Evolutionary conservation across 2,888 invertebrate genomes (phyloP).

Genomic region (Spilosoma lubricipeda): DNA sequence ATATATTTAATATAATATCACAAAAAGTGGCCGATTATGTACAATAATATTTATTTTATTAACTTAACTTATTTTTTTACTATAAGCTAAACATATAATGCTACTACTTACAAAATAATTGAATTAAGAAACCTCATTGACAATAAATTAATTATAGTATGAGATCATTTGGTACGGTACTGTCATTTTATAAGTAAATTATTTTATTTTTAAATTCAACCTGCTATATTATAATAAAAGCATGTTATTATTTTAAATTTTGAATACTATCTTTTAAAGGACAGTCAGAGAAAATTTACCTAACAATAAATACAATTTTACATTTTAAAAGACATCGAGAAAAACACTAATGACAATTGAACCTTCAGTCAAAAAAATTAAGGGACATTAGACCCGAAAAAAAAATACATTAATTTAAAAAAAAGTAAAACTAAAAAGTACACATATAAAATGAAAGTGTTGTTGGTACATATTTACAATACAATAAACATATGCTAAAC

Average conservation of each 20-base stretch:
- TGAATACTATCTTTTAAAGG: not conserved
- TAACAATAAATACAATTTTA: not conserved
- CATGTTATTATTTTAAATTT: not conserved
- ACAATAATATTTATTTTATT: slow-evolving; percentile 35
- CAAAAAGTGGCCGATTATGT: slow-evolving; percentile 53
- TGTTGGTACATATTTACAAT: slow-evolving; percentile 39
- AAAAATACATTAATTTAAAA: not conserved
- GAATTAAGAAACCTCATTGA: slow-evolving; percentile 16
- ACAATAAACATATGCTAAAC: slow-evolving; percentile 36
- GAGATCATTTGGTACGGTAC: not conserved
- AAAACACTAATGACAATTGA: not conserved
- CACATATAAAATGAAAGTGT: slow-evolving; percentile 10
- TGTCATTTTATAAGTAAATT: not conserved
- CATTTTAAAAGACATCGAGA: not conserved
- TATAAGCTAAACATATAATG: slow-evolving; percentile 39
- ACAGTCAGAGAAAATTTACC: not conserved
- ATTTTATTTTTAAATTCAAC: not conserved
- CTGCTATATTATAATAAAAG: not conserved
- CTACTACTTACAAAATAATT: slow-evolving; percentile 16
- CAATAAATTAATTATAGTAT: not conserved
- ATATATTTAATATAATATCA: slow-evolving; percentile 51
- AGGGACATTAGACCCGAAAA: not conserved
- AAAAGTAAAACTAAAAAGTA: not conserved
- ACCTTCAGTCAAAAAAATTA: not conserved
- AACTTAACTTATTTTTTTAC: slow-evolving; percentile 31